Conservation (phyloP, 2,113 vertebrate genomes). For the Crotalus tigris region DNA sequence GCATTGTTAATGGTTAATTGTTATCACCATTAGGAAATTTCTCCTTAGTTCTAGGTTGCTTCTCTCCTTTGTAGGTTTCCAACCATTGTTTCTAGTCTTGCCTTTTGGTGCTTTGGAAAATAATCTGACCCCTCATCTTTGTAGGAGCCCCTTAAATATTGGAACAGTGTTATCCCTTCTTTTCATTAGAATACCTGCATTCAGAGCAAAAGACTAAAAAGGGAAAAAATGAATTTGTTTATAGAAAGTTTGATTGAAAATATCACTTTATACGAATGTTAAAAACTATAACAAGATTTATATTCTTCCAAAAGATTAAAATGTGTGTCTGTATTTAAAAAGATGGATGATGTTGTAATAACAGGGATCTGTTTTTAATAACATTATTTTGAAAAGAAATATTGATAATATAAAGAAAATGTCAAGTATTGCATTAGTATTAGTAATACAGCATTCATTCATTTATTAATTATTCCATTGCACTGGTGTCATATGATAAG, state of each 20-base stretch:
- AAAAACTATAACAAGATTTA: background rate
- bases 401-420: background rate
- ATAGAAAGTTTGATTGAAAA: background rate
- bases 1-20: background rate
- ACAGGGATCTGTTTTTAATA: background rate
- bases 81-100: background rate
- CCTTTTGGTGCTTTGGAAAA: background rate
- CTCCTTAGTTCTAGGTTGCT: background rate
- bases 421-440: background rate
- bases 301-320: background rate
- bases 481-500: background rate
- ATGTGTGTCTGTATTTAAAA: background rate
- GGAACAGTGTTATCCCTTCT: background rate
- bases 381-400: background rate
- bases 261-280: background rate
- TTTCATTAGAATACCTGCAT: background rate
- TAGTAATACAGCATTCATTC: background rate
- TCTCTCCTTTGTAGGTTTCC: background rate
- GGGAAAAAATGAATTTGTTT: background rate
- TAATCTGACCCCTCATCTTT: background rate
- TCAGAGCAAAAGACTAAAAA: background rate
- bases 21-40: background rate
- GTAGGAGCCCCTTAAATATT: background rate
- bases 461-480: background rate
- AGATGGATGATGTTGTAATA: background rate